phyloP scores from a whole-genome alignment of 2,888 invertebrate species.

The Iphiclides podalirius region DNA sequence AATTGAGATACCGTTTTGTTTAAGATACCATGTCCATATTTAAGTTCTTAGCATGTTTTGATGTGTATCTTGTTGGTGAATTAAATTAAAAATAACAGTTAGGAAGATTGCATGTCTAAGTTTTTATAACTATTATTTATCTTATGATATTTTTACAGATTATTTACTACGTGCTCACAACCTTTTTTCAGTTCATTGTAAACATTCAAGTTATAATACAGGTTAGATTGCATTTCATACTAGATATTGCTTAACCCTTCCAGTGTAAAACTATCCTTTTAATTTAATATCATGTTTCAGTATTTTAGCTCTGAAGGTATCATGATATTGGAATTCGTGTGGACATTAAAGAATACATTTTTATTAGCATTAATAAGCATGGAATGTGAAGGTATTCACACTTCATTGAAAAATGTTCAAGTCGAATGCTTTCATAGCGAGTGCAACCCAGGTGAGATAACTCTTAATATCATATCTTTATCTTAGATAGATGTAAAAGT shows the following conservation, averaged over 20 bases:
- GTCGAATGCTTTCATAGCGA: neutral
- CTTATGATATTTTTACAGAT: constrained; percentile 10
- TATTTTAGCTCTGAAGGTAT: neutral
- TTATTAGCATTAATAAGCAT: neutral
- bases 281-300: neutral
- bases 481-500: too few relatives aligned
- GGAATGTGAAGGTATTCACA: neutral
- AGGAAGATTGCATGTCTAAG: neutral
- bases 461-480: too few relatives aligned
- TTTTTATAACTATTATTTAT: too few relatives aligned
- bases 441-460: neutral
- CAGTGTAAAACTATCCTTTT: neutral
- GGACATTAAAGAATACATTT: neutral
- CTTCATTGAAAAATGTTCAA: neutral
- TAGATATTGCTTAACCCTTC: too few relatives aligned
- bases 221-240: too few relatives aligned
- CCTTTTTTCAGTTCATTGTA: constrained; percentile 7
- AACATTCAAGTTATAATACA: constrained; percentile 11
- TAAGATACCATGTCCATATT: too few relatives aligned
- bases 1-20: too few relatives aligned
- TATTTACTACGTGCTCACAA: constrained; percentile 2
- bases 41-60: too few relatives aligned
- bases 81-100: too few relatives aligned
- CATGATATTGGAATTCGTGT: neutral
- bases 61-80: too few relatives aligned